phyloP scores from a whole-genome alignment of 1,140 invertebrate genomes.

The Physella acuta region DNA sequence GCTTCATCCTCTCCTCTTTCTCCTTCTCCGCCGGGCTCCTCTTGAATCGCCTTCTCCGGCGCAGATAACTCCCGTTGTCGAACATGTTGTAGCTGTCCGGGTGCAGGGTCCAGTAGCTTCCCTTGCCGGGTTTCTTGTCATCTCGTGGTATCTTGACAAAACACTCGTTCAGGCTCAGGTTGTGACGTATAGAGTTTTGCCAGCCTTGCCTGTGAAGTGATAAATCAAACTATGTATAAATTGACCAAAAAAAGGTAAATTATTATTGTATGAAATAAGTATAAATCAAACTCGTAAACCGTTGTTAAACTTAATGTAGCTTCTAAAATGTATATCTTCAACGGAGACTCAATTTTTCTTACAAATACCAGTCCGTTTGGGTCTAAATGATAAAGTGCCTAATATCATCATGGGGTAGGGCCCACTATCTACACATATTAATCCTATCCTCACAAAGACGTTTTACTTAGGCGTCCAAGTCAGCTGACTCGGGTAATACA shows the following conservation, averaged over 20 bases:
- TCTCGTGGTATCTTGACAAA: constrained; percentile 64
- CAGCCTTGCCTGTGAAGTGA: constrained; percentile 39
- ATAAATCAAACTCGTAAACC: not conserved
- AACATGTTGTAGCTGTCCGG: constrained; percentile 98
- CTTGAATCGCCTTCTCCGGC: constrained; percentile 89
- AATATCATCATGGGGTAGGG: no score
- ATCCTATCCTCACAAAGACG: no score
- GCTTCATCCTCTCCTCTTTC: constrained; percentile 36
- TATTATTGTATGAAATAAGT: not conserved
- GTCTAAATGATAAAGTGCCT: no score
- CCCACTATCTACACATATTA: no score
- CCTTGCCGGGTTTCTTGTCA: constrained; percentile 69
- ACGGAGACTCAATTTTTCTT: no score
- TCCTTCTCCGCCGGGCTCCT: constrained; percentile 75
- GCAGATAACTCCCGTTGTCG: constrained; percentile 92
- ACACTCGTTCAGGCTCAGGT: constrained; percentile 65
- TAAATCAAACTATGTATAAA: not conserved
- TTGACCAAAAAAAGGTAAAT: not conserved
- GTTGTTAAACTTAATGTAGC: not conserved
- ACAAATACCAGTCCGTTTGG: no score
- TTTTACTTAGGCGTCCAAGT: no score
- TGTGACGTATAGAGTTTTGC: constrained; percentile 65
- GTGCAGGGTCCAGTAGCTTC: constrained; percentile 96
- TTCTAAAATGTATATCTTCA: no score
- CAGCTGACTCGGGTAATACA: no score